Evolutionary conservation across 2,113 vertebrate genomes (phyloP), one percentile per base, ranked within the genome.

Genomic region (Grammomys dolichurus): DNA sequence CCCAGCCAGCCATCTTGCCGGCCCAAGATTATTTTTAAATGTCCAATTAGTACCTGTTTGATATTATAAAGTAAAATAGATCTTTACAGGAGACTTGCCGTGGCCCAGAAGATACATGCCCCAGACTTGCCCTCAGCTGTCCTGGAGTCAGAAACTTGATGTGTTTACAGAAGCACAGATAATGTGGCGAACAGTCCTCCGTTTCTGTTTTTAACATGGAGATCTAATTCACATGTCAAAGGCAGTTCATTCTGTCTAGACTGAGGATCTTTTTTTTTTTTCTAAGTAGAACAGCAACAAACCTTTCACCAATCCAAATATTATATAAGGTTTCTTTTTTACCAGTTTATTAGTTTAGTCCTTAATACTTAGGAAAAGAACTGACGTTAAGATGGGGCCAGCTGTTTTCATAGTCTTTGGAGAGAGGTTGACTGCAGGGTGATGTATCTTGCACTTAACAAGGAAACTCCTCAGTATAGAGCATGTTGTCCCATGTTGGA

Each of bases 141-240:
- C 28, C 82, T n/a, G n/a, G 77, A 43, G 24, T 14, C 75, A 51
- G 67, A 54, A 92, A 95, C 51, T 72, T 72, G 80, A 89, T 90
- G 65, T 19, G 2, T 72, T 94, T 86, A 48, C 65, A 82, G 2
- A 89, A 81, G 65, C 56, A 73, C 16, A 84, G 33, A 63, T 51
- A 67, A 73, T 22, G 4, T 1, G 95, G 46, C 36, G 54, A 90
- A 33, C 16, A 73, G 40, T 56, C 19, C 78, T 84, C 72, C 10
- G 31, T 92, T 92, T 17, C 70, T n/a, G 91, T 76, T 84, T 67
- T 24, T 82, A 73, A 86, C 7, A 87, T 10, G 81, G 54, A 91
- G 36, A 94, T 14, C 46, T 46, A 75, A 95, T 88, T 92, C 93
- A 94, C 20, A 80, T 48, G 69, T 46, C 81, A 91, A 80, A 84